Base-by-base conservation (phyloP, 2,113 vertebrate species). In the Zingel zingel region DNA sequence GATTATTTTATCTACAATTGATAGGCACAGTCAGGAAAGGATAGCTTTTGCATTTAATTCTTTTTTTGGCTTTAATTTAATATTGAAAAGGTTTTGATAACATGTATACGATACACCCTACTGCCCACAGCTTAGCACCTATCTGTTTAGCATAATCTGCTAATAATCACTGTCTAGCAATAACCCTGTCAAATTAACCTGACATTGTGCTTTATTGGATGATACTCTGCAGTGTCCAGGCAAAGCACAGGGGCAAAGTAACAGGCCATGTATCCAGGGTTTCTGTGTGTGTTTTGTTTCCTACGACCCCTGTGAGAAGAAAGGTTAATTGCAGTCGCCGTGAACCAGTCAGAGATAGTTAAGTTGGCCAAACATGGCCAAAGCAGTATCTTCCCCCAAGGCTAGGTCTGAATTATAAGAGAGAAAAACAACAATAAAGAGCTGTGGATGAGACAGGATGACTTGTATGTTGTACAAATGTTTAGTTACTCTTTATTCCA, bases 251-350 rank as follows among this genome's bases (percentile, higher is more conserved):
- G 70, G 25, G 25, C 53, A 56, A 67, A 68, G 68, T 76, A 85
- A 82, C 87, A 59, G 77, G 80, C 43, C 63, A 58, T 51, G 57
- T 56, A 66, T 72, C 43, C 9, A 6, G 18, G 48, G 5, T 51
- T 51, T 64, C 47, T 72, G 18, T 48, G 45, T 43, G 36, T 45
- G 56, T 48, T 39, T 51, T 71, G 8, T 15, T 48, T 27, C 58
- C 39, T 63, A 12, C 7, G 15, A 88, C 80, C 77, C 59, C 62
- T 58, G 56, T 57, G 58, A 84, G 66, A 68, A 74, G 57, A 86
- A 87, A 93, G 88, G 93, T 92, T 94, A 92, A 91, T 90, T 89
- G 79, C 61, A 14, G 51, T 81, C 73, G 48, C 70, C 27, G 51
- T 62, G 73, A 90, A 77, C 61, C 75, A 79, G 82, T 88, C 83